Evolutionary conservation across 2,113 vertebrate species (phyloP), one percentile per base, ranked within the genome.

Genomic region (Dicerorhinus sumatrensis): DNA sequence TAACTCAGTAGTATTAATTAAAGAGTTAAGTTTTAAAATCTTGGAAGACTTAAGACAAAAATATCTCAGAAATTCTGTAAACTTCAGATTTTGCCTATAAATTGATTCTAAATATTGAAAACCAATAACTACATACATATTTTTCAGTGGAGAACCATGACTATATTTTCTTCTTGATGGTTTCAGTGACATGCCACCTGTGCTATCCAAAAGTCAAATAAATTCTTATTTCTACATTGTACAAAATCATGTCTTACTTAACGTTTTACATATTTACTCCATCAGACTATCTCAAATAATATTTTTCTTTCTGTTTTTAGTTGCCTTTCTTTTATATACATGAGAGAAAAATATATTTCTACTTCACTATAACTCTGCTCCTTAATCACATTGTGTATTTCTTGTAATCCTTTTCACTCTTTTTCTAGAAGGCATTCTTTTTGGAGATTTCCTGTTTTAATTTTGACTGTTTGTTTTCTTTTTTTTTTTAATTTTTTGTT

Each of bases 41-140:
- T 63, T 21, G 27, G 75, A 91, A 77, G 18, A 77, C 58, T 87
- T 60, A 54, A 54, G 48, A 48, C 60, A 94, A 77, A 77, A 96
- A 89, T 8, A 72, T 72, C 60, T 89, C 75, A 84, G 23, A 92
- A 93, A 91, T 93, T 90, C 8, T 8, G n/a, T 88, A 84, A 75
- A 29, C 33, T 90, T 91, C 12, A 54, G 23, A 82, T 14, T 33
- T 58, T 84, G n/a, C 62, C 46, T 89, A 16, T 90, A 94, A 82
- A 56, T 67, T 96, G 27, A 92, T 65, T 85, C 12, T 96, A 76
- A 79, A 84, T 54, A 88, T 67, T 93, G 36, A 94, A 98, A 94
- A 90, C 33, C 7, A 91, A 12, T 69, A 89, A 60, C 4, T n/a
- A 51, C 25, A 82, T 70, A 62, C 3, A 6, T 63, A 80, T 80